phyloP scores from a whole-genome alignment of 1,140 invertebrate genomes.

The Sycobia sp. region DNA sequence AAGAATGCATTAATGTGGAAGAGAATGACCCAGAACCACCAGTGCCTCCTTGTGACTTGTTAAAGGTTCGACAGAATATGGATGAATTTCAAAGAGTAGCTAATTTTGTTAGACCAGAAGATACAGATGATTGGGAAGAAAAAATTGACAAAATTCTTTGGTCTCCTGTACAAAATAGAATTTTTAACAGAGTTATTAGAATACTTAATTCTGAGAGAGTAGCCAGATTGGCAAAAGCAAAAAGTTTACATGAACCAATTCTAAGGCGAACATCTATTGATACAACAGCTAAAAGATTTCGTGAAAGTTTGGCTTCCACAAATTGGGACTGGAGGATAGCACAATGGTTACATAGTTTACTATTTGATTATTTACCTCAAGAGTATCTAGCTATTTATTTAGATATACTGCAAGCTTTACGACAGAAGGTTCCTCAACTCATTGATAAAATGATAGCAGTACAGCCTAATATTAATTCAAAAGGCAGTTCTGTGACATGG shows the following conservation, averaged over 20 bases:
- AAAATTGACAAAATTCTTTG: conserved; percentile 70
- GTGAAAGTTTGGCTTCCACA: conserved; percentile 70
- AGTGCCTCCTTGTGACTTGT: conserved; percentile 67
- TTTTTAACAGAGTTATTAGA: conserved; percentile 72
- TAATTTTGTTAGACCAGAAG: conserved; percentile 67
- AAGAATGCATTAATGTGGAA: conserved; percentile 63
- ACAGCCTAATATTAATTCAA: conserved; percentile 57
- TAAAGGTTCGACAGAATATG: conserved; percentile 70
- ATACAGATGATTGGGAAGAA: conserved; percentile 74
- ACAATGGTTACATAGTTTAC: conserved; percentile 79
- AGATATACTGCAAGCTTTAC: conserved; percentile 79
- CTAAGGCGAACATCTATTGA: conserved; percentile 72
- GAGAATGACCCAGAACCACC: conserved; percentile 34
- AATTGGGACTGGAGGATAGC: conserved; percentile 73
- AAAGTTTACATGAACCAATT: conserved; percentile 68
- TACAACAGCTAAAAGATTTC: conserved; percentile 71
- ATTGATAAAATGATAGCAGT: conserved; percentile 75
- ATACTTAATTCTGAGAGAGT: conserved; percentile 76
- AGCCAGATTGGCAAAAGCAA: conserved; percentile 67
- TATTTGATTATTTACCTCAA: conserved; percentile 74
- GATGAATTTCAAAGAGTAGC: conserved; percentile 74
- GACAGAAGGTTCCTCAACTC: conserved; percentile 76
- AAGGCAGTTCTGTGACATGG: conserved; percentile 55
- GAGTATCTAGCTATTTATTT: conserved; percentile 77
- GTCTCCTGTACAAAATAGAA: conserved; percentile 67